phyloP scores from a whole-genome alignment of 2,113 vertebrate species.

The Centropus unirufus region DNA sequence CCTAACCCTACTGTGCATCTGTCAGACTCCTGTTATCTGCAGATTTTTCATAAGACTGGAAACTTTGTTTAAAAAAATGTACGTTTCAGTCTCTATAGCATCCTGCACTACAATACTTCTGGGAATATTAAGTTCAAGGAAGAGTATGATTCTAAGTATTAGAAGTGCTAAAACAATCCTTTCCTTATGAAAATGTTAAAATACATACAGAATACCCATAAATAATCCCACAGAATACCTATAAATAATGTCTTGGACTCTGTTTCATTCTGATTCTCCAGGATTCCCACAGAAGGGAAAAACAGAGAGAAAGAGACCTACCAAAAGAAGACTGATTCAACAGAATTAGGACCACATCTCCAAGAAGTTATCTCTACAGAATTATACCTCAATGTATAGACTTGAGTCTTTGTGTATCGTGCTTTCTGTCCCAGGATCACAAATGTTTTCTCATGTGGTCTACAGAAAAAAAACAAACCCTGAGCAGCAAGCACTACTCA shows the following conservation, averaged over 20 bases:
- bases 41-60: background rate
- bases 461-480: background rate
- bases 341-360: background rate
- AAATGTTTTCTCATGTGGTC: background rate
- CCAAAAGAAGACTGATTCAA: background rate
- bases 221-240: background rate
- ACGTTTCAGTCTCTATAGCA: background rate
- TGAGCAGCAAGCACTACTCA: background rate
- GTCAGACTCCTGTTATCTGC: background rate
- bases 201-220: background rate
- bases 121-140: background rate
- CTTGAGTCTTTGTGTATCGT: background rate
- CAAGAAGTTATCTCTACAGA: background rate
- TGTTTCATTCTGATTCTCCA: background rate
- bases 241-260: background rate
- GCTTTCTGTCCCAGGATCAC: background rate
- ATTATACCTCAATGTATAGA: background rate
- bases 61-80: background rate
- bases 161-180: background rate
- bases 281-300: background rate
- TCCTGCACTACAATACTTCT: background rate
- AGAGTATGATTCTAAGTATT: background rate
- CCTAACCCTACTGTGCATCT: background rate
- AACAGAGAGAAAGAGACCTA: background rate
- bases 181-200: background rate